These are phyloP conservation scores for Ploceus nigricollis DNA, from an alignment of 2,113 vertebrate species.

Conservation along the genomic window DNA sequence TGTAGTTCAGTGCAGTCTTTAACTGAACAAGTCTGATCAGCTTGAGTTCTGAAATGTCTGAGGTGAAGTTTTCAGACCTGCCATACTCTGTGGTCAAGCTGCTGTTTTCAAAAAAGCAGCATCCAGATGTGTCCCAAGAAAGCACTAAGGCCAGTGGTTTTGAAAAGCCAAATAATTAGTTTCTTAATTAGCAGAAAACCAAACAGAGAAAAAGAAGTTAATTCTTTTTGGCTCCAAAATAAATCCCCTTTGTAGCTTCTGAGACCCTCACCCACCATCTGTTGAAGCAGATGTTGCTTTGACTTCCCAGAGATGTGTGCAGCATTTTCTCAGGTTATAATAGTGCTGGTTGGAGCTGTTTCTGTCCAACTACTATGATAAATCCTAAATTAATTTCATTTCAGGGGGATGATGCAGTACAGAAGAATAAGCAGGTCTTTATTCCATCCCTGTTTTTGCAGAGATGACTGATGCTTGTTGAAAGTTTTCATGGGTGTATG, in stretches of 20 bases:
- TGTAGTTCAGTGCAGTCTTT: not conserved
- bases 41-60: not conserved
- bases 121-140: not conserved
- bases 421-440: not conserved
- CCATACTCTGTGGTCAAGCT: not conserved
- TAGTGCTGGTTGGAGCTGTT: not conserved
- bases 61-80: not conserved
- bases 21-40: not conserved
- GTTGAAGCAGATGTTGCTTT: constrained; percentile 30
- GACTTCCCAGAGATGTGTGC: not conserved
- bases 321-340: not conserved
- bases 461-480: not conserved
- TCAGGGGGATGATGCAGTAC: not conserved
- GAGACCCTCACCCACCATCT: constrained; percentile 25
- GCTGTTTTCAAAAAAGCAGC: not conserved
- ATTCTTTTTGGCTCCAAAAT: not conserved
- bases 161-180: not conserved
- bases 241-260: not conserved
- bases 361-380: not conserved
- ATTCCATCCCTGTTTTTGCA: not conserved
- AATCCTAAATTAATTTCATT: not conserved
- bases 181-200: constrained; percentile 1
- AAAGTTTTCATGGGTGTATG: not conserved
- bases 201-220: not conserved
- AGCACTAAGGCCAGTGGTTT: not conserved